These are phyloP conservation scores for Rapana venosa DNA, from an alignment of 2,888 invertebrate genomes.

Conservation along the genomic window DNA sequence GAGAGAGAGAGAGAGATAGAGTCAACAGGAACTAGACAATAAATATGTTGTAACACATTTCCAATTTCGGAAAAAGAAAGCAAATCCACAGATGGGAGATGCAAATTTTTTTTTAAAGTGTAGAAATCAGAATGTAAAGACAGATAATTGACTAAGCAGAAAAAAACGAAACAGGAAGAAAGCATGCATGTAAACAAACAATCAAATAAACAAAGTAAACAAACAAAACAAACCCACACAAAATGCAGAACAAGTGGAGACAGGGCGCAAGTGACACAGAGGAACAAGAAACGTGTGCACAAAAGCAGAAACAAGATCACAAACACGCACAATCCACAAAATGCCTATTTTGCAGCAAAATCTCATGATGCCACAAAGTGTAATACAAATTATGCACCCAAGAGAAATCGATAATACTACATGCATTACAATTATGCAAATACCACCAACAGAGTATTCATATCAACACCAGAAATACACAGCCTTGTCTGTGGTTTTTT, in stretches of 20 bases:
- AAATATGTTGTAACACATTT: no score
- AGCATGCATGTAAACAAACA: background rate
- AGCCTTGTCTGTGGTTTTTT: no score
- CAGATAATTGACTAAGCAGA: background rate
- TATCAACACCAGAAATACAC: no score
- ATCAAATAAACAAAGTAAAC: background rate
- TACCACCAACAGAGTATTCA: no score
- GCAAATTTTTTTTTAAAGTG: background rate
- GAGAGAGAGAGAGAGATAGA: conserved; percentile 1
- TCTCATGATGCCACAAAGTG: background rate
- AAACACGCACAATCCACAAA: background rate
- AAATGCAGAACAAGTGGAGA: no score
- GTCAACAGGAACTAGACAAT: background rate
- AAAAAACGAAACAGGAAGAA: background rate
- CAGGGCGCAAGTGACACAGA: background rate
- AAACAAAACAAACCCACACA: background rate
- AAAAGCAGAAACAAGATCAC: background rate
- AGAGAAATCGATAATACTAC: background rate
- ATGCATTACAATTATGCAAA: background rate
- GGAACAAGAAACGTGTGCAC: background rate
- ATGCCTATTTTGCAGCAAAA: no score
- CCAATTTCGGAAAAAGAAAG: no score
- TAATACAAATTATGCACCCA: background rate
- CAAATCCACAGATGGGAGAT: background rate
- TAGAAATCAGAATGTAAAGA: background rate